Percentiles rank a stretch among this genome's conserved stretches.
These are phyloP conservation scores for Cheumatopsyche charites DNA, from an alignment of 1,140 invertebrate genomes.

Conservation along the genomic window DNA sequence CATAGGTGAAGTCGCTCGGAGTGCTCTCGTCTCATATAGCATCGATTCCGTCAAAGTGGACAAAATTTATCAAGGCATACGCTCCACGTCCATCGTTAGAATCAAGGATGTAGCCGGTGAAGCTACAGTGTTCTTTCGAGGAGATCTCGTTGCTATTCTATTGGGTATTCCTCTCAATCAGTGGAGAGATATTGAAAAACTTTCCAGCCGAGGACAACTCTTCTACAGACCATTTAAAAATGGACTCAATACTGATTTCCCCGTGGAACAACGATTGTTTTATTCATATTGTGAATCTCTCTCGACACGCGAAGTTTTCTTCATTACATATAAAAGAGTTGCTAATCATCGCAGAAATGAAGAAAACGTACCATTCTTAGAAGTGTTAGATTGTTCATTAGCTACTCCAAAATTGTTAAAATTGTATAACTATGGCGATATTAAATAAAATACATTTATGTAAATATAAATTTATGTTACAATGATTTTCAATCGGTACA, in stretches of 20 bases:
- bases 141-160: slow-evolving; percentile 21
- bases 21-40: slow-evolving; percentile 23
- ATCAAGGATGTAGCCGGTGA: slow-evolving; percentile 24
- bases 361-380: slow-evolving; percentile 34
- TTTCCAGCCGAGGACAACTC: slow-evolving; percentile 15
- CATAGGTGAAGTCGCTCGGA: slow-evolving; percentile 31
- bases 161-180: slow-evolving; percentile 26
- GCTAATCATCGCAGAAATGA: slow-evolving; percentile 34
- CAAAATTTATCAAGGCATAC: not conserved
- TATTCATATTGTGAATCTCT: slow-evolving; percentile 34
- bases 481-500: not conserved
- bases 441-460: not conserved
- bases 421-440: not conserved
- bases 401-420: slow-evolving; percentile 26
- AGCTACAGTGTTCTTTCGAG: slow-evolving; percentile 33
- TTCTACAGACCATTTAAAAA: slow-evolving; percentile 39
- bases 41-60: slow-evolving; percentile 38
- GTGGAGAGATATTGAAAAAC: slow-evolving; percentile 36
- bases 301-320: slow-evolving; percentile 32
- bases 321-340: slow-evolving; percentile 33
- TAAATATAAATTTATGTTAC: not conserved
- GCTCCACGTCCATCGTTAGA: slow-evolving; percentile 34
- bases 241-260: slow-evolving; percentile 33
- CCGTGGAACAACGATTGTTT: slow-evolving; percentile 39
- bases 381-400: slow-evolving; percentile 34